Evolutionary conservation across 2,797 vertebrate genomes (phyloP).

Genomic region (Acanthis flammea): DNA sequence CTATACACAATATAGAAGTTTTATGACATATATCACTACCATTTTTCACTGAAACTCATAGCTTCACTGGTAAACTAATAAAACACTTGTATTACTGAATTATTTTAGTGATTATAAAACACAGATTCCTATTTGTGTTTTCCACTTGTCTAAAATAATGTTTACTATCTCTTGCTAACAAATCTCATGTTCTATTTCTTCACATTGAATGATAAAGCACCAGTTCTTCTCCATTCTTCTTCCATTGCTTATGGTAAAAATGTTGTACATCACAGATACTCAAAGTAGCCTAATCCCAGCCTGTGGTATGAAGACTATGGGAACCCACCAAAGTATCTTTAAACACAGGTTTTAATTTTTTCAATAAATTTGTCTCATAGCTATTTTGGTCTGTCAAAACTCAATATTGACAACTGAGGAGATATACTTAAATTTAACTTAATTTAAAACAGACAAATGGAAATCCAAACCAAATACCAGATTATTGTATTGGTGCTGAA

Average conservation of each 20-base stretch:
- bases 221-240: background rate
- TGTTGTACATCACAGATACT: background rate
- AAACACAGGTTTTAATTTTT: background rate
- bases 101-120: background rate
- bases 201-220: background rate
- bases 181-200: background rate
- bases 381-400: background rate
- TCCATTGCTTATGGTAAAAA: background rate
- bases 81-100: background rate
- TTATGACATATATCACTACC: background rate
- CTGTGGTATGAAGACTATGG: background rate
- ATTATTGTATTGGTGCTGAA: background rate
- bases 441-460: background rate
- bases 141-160: background rate
- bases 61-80: background rate
- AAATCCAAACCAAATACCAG: background rate
- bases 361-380: background rate
- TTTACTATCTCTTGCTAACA: background rate
- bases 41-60: background rate
- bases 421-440: background rate
- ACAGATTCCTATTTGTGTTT: background rate
- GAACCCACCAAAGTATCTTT: background rate
- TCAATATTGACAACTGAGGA: background rate
- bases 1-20: background rate
- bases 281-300: background rate